Base-by-base conservation (phyloP, 2,888 invertebrate genomes). In the Andrena bucephala region DNA sequence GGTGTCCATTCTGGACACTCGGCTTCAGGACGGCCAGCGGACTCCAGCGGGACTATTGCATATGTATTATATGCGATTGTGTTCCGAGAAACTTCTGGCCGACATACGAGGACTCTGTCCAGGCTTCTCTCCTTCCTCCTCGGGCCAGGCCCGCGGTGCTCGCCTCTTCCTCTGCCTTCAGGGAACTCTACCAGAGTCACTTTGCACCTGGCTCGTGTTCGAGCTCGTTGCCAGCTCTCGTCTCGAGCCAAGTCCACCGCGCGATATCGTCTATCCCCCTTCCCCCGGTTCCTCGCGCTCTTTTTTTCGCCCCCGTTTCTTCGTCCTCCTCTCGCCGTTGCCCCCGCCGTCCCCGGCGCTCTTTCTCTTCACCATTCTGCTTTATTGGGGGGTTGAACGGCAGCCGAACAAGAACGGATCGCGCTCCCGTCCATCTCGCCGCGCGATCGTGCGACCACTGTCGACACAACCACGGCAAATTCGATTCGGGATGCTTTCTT, bases 51-150 rank as follows among this genome's bases (percentile, higher is more conserved):
- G 89, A 89, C 93, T 93, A 91, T 91, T 93, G 93, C 93, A 93
- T 93, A 93, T 93, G 93, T 93, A 93, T 93, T 93, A 93, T 92
- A 92, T 91, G 93, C 93, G 93, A 93, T 93, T 93, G 93, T 93
- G 92, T 93, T 93, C 93, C 91, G 87, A 93, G 93, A 93, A 93
- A 91, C 93, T 89, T 87, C 88, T 89, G 90, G 83, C 86, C 90
- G 89, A 89, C 90, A 91, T 91, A 90, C 89, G 85, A 88, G 89
- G 85, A 88, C 90, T 90, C 89, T 89, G 90, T 89, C 86, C 89
- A 62, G 74, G 72, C 77, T 83, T 83, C 83, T 81, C 80, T 77
- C 69, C 77, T 87, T 84, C 69, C 72, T 81, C 74, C 78, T 79
- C 60, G 67, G 29, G 70, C 57, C 70, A 36, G 6, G 63, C 20